Conservation (phyloP, 2,888 invertebrate genomes). For the Thelaira solivaga region DNA sequence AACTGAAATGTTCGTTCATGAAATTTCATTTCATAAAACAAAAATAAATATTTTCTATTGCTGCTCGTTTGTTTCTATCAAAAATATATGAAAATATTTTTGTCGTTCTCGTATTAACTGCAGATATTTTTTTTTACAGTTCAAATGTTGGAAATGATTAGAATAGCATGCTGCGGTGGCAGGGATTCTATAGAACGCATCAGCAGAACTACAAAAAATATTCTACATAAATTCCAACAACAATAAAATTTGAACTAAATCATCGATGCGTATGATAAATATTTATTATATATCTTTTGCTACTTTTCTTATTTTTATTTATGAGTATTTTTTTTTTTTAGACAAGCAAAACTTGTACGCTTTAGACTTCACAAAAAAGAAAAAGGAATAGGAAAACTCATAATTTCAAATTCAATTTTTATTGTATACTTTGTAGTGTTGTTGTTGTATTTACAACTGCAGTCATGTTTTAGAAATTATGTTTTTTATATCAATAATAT, state of each 20-base stretch:
- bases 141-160: constrained; percentile 33
- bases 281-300: constrained; percentile 20
- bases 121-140: constrained; percentile 9
- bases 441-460: too few relatives aligned
- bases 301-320: neutral
- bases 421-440: too few relatives aligned
- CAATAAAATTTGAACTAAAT: constrained; percentile 31
- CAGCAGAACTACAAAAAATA: neutral
- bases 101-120: neutral
- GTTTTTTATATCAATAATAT: too few relatives aligned
- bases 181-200: too few relatives aligned
- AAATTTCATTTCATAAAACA: neutral
- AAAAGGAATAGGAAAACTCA: too few relatives aligned
- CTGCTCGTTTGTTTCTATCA: neutral
- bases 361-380: too few relatives aligned
- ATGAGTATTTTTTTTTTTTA: neutral
- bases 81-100: neutral
- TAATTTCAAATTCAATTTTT: too few relatives aligned
- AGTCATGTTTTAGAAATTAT: too few relatives aligned
- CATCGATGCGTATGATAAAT: constrained; percentile 42
- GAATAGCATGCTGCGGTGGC: constrained; percentile 5
- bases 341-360: too few relatives aligned
- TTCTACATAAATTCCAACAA: constrained; percentile 32
- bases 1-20: neutral
- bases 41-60: constrained; percentile 1